Evolutionary conservation across 2,888 invertebrate species (phyloP).

Genomic region (Acheta domesticus): DNA sequence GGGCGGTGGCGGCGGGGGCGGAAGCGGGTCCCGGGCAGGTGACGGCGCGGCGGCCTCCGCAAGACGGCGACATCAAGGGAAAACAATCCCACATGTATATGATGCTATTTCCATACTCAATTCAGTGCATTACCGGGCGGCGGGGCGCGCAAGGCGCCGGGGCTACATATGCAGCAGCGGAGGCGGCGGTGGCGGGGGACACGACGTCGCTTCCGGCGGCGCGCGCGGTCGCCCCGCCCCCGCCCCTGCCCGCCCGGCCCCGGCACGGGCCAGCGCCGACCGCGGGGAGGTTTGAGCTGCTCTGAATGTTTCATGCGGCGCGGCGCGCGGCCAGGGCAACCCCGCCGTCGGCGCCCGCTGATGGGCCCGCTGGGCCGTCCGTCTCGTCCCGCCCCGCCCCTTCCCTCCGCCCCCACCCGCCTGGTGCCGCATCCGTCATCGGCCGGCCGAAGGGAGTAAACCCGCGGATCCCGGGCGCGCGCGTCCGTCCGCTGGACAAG

Average conservation of each 20-base stretch:
- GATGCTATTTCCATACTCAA: constrained; percentile 9
- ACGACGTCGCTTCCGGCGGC: too few species aligned
- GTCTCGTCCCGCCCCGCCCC: background rate
- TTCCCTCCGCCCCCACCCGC: background rate
- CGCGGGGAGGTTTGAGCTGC: constrained; percentile 1
- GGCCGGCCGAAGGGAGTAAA: background rate
- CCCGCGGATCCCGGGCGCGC: background rate
- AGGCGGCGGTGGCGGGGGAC: too few species aligned
- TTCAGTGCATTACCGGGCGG: background rate
- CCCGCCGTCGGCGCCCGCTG: background rate
- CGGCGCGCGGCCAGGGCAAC: too few species aligned
- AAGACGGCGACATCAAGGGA: background rate
- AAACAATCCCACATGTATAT: background rate
- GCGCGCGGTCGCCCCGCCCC: too few species aligned
- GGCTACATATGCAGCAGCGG: background rate
- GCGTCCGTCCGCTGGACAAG: background rate
- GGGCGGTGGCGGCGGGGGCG: too few species aligned
- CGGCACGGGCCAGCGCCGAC: background rate
- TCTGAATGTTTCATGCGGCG: background rate
- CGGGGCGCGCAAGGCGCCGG: background rate
- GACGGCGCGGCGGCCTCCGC: background rate
- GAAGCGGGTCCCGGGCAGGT: too few species aligned
- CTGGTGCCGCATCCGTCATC: background rate
- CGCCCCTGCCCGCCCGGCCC: too few species aligned
- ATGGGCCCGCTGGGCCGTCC: background rate